phyloP scores from a whole-genome alignment of 2,797 vertebrate genomes.

The Pseudomugil tenellus region DNA sequence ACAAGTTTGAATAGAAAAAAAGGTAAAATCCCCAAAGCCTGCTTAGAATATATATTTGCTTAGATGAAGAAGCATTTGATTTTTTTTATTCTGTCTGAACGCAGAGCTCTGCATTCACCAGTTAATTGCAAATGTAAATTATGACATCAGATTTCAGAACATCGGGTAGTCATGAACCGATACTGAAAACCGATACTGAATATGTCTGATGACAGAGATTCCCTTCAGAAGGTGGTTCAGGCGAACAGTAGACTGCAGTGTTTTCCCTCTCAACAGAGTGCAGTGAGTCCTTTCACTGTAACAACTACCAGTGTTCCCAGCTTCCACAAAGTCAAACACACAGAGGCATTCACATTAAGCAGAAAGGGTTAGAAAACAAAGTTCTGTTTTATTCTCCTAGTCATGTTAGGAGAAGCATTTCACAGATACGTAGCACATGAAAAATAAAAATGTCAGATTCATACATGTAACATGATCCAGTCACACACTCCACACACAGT shows the following conservation, averaged over 20 bases:
- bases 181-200: slow-evolving; percentile 29
- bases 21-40: neutral
- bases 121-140: slow-evolving; percentile 17
- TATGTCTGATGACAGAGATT: slow-evolving; percentile 57
- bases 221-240: slow-evolving; percentile 48
- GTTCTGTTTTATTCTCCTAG: slow-evolving; percentile 67
- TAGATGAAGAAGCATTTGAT: slow-evolving; percentile 24
- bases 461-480: slow-evolving; percentile 37
- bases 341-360: slow-evolving; percentile 18
- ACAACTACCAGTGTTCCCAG: slow-evolving; percentile 25
- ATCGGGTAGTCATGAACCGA: slow-evolving; percentile 15
- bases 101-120: neutral
- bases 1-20: neutral
- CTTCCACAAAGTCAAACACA: slow-evolving; percentile 5
- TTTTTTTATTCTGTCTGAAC: neutral
- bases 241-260: slow-evolving; percentile 69
- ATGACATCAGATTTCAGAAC: slow-evolving; percentile 1
- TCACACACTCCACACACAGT: slow-evolving; percentile 25
- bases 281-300: slow-evolving; percentile 52
- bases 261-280: slow-evolving; percentile 59
- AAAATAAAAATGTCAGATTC: slow-evolving; percentile 40
- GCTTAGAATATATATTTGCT: slow-evolving; percentile 3
- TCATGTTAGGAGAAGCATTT: slow-evolving; percentile 44
- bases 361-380: slow-evolving; percentile 63
- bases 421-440: slow-evolving; percentile 47